These are phyloP conservation scores for Cecropterus lyciades DNA, from an alignment of 1,140 invertebrate species.

Conservation along the genomic window DNA sequence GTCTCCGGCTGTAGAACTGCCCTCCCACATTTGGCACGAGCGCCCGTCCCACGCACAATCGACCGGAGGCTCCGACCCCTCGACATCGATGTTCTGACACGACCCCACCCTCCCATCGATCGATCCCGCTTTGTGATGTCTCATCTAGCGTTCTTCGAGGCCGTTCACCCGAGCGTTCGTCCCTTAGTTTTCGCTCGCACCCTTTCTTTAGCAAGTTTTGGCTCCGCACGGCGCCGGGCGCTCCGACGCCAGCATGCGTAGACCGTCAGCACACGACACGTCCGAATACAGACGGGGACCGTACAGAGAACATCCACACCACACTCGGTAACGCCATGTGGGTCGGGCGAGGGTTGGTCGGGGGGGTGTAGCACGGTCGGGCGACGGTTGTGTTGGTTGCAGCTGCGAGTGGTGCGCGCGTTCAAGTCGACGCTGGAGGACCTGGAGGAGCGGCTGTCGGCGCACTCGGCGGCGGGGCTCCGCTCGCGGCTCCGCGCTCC, in stretches of 20 bases:
- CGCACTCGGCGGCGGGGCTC: constrained; percentile 98
- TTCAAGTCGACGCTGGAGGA: constrained; percentile 99
- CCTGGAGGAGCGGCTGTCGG: constrained; percentile 98
- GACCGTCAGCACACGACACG: constrained; percentile 36
- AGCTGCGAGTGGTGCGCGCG: constrained; percentile 99
- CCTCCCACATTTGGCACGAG: constrained; percentile 55
- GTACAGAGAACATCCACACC: constrained; percentile 70
- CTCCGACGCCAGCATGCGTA: constrained; percentile 48
- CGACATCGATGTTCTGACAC: constrained; percentile 30
- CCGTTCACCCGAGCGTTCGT: constrained; percentile 11
- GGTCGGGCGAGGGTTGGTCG: constrained; percentile 35
- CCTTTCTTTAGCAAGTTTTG: constrained; percentile 33
- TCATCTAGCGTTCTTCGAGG: constrained; percentile 45
- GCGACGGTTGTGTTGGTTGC: constrained; percentile 88
- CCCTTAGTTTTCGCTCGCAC: no score
- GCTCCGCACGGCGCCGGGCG: no score
- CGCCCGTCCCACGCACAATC: constrained; percentile 39
- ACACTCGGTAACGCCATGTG: constrained; percentile 63
- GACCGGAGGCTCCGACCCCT: constrained; percentile 36
- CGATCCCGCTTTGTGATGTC: constrained; percentile 51
- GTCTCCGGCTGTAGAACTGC: no score
- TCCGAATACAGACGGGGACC: constrained; percentile 61
- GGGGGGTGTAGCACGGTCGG: constrained; percentile 35
- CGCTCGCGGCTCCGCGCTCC: constrained; percentile 96
- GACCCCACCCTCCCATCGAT: constrained; percentile 28